Evolutionary conservation across 2,113 vertebrate genomes (phyloP).

Genomic region (Oreotrochilus melanogaster): DNA sequence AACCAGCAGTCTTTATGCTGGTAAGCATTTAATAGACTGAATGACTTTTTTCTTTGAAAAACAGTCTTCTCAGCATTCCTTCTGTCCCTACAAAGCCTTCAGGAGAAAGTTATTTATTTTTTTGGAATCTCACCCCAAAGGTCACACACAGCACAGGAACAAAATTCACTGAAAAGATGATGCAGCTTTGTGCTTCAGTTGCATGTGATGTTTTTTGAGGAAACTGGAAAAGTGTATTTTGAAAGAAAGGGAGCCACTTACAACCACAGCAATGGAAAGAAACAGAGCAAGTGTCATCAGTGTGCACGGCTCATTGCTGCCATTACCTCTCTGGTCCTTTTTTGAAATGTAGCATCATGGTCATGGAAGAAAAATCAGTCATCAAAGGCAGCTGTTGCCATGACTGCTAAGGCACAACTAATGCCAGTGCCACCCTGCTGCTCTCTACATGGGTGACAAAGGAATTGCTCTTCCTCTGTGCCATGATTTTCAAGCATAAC

Average conservation of each 20-base stretch:
- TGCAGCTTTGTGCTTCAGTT: neutral
- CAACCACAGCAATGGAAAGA: neutral
- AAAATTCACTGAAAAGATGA: neutral
- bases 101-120: neutral
- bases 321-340: neutral
- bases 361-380: neutral
- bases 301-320: neutral
- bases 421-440: accelerated
- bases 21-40: neutral
- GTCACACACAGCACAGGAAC: neutral
- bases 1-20: neutral
- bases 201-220: neutral
- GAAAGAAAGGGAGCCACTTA: neutral
- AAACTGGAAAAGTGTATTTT: neutral
- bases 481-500: neutral
- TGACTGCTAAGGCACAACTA: neutral
- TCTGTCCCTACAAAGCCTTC: neutral
- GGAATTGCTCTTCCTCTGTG: neutral
- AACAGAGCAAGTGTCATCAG: neutral
- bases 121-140: neutral
- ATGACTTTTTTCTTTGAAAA: neutral
- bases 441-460: neutral
- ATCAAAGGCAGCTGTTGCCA: neutral
- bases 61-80: neutral
- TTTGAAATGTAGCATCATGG: neutral